These are phyloP conservation scores for Campopleginae sp. DNA, from an alignment of 2,888 invertebrate species.

Conservation along the genomic window DNA sequence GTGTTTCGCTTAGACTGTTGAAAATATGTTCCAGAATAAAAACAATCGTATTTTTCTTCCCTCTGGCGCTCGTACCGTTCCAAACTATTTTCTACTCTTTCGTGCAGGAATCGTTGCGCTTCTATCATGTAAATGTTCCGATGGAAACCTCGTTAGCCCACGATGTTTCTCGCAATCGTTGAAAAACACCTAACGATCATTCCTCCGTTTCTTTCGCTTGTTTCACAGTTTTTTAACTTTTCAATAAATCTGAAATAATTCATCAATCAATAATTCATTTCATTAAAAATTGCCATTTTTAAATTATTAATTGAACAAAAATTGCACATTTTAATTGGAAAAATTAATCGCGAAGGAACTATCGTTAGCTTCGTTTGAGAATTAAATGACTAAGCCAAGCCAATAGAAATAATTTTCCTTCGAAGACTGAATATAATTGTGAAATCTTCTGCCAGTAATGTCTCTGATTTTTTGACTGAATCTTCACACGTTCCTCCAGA, in stretches of 20 bases:
- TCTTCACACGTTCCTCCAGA: slow-evolving; percentile 26
- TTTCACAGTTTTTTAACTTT: too few relatives aligned
- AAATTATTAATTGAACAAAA: too few relatives aligned
- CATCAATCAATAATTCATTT: too few relatives aligned
- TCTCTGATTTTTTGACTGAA: slow-evolving; percentile 34
- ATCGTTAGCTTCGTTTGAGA: too few relatives aligned
- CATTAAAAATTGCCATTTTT: too few relatives aligned
- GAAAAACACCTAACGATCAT: too few relatives aligned
- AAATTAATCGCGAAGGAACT: too few relatives aligned
- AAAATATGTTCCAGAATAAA: slow-evolving; percentile 38
- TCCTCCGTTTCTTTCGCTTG: too few relatives aligned
- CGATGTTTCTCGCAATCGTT: too few relatives aligned
- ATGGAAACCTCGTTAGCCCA: not conserved
- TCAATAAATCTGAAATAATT: too few relatives aligned
- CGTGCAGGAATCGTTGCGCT: slow-evolving; percentile 11
- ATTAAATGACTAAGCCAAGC: too few relatives aligned
- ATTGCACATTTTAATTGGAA: too few relatives aligned
- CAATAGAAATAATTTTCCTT: slow-evolving; percentile 57
- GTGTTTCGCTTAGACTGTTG: slow-evolving; percentile 62
- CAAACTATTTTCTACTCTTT: slow-evolving; percentile 29
- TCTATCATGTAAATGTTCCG: slow-evolving; percentile 29
- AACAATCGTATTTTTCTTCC: slow-evolving; percentile 3
- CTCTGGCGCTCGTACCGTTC: not conserved
- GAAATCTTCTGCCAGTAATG: slow-evolving; percentile 48
- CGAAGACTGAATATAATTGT: slow-evolving; percentile 64